A percentile compares a stretch with the other conserved stretches of the same genome.
These are phyloP conservation scores for Napeogenes sylphis DNA, from an alignment of 2,888 invertebrate genomes.

Conservation along the genomic window DNA sequence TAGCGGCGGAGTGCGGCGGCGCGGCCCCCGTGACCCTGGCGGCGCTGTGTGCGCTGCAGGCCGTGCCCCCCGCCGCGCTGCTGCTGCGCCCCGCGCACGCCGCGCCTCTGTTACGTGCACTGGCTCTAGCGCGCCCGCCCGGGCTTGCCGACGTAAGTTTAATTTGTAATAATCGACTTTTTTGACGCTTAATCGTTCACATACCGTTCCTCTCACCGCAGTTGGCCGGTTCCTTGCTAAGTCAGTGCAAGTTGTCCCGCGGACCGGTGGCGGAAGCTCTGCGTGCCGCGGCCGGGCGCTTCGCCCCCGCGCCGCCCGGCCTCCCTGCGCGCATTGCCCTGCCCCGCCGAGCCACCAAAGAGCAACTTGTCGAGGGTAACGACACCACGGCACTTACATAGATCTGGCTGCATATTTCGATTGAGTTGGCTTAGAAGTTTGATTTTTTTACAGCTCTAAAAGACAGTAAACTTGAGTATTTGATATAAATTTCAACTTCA, in stretches of 20 bases:
- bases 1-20: constrained; percentile 41
- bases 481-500: no score
- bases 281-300: constrained; percentile 41
- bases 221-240: constrained; percentile 49
- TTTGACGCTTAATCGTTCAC: neutral
- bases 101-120: constrained; percentile 54
- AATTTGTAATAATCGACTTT: neutral
- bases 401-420: neutral
- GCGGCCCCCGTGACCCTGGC: constrained; percentile 38
- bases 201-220: constrained; percentile 24
- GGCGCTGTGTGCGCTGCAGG: constrained; percentile 40
- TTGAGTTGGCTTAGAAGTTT: no score
- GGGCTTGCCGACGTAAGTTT: constrained; percentile 39
- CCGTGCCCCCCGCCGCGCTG: constrained; percentile 33
- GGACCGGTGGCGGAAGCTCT: constrained; percentile 55
- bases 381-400: neutral
- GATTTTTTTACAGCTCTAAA: no score
- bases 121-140: constrained; percentile 38
- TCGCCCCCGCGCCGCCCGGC: constrained; percentile 17
- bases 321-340: constrained; percentile 32
- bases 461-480: no score
- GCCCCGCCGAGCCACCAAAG: constrained; percentile 44
- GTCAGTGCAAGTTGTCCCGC: constrained; percentile 47
- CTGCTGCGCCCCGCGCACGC: constrained; percentile 46
- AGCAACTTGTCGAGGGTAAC: constrained; percentile 51